Percentiles rank a stretch among this genome's conserved stretches.
phyloP scores from a whole-genome alignment of 1,140 invertebrate genomes.

The Coptotermes formosanus region DNA sequence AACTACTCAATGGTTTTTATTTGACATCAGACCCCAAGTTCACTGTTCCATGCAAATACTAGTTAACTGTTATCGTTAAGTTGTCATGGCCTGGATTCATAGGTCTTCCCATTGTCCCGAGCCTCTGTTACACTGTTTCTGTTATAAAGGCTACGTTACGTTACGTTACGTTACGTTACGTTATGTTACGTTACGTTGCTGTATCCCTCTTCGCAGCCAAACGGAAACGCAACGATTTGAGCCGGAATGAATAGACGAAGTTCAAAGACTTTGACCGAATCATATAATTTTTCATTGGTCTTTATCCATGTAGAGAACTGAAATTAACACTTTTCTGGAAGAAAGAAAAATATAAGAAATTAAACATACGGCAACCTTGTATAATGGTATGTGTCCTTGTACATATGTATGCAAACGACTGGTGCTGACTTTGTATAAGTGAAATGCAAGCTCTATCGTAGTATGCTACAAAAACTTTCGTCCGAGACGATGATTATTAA shows the following conservation, averaged over 20 bases:
- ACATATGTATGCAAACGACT: constrained; percentile 16
- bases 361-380: background rate
- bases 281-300: constrained; percentile 15
- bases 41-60: background rate
- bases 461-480: background rate
- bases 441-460: constrained; percentile 19
- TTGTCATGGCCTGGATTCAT: background rate
- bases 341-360: background rate
- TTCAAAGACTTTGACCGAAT: background rate
- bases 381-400: constrained; percentile 21
- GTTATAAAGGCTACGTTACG: background rate
- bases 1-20: constrained; percentile 32
- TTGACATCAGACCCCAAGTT: constrained; percentile 18
- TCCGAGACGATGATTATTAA: background rate
- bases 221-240: constrained; percentile 1
- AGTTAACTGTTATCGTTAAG: background rate
- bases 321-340: background rate
- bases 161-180: constrained; percentile 27
- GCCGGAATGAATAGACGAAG: background rate
- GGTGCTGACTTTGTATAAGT: constrained; percentile 26
- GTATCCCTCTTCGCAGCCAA: background rate
- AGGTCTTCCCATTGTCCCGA: background rate
- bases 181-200: background rate
- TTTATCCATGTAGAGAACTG: background rate
- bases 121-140: background rate